A percentile compares a stretch with the other conserved stretches of the same genome.
Evolutionary conservation across 2,113 vertebrate species (phyloP).

Genomic region (Cyphomyrus discorhynchus): DNA sequence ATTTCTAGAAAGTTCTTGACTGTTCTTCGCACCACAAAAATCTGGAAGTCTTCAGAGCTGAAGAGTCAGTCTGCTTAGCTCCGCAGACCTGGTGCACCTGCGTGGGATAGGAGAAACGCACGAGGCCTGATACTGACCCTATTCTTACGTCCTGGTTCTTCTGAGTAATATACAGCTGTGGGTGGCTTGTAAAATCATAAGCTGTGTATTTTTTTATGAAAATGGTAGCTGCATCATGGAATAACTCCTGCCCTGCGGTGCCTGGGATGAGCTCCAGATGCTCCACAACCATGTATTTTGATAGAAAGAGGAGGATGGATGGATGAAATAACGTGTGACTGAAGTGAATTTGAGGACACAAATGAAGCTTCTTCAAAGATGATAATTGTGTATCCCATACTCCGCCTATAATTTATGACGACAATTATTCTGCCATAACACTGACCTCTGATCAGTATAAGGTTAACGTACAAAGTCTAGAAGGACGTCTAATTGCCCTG

Average conservation of each 20-base stretch:
- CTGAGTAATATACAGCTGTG: neutral
- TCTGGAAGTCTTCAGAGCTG: neutral
- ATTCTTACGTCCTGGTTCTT: neutral
- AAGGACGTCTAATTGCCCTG: conserved; percentile 1
- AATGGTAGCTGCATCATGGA: neutral
- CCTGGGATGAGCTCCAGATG: neutral
- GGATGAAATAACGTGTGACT: neutral
- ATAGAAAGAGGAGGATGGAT: neutral
- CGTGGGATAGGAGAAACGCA: neutral
- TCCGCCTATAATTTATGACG: neutral
- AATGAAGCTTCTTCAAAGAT: neutral
- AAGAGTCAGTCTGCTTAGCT: neutral
- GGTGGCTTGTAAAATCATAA: neutral
- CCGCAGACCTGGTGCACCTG: neutral
- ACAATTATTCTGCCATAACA: neutral
- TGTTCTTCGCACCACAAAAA: neutral
- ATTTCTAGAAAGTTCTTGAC: neutral
- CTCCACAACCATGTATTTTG: neutral
- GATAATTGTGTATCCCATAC: neutral
- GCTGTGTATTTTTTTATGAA: neutral
- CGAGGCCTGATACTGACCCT: neutral
- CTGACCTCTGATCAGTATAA: neutral
- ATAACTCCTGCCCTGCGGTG: neutral
- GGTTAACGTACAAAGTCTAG: neutral
- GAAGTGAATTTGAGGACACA: neutral